A percentile compares a stretch with the other conserved stretches of the same genome.
Evolutionary conservation across 2,888 invertebrate genomes (phyloP).

Genomic region (Strigamia maritima): DNA sequence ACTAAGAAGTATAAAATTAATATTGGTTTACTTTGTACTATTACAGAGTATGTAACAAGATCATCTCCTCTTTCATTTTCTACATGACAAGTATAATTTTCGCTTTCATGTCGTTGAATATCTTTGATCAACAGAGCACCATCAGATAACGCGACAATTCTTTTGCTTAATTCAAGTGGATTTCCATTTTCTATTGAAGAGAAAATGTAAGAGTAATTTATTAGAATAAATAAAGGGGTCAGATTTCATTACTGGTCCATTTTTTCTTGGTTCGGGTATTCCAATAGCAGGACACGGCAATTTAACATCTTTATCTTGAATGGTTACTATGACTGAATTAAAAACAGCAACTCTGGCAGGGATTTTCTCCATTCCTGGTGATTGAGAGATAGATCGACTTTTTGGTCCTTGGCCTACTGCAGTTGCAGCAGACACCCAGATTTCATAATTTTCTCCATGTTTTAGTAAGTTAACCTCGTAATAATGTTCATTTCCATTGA

Average conservation of each 20-base stretch:
- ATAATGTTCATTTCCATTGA: neutral
- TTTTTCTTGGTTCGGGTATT: conserved; percentile 48
- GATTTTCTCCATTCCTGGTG: conserved; percentile 42
- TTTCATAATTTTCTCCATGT: neutral
- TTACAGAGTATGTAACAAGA: conserved; percentile 83
- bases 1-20: neutral
- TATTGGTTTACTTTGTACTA: conserved; percentile 67
- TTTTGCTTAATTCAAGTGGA: conserved; percentile 58
- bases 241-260: conserved; percentile 46
- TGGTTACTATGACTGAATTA: conserved; percentile 46
- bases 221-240: neutral
- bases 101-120: conserved; percentile 83
- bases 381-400: neutral
- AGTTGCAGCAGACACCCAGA: conserved; percentile 24
- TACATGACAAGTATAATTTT: conserved; percentile 89
- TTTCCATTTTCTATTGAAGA: conserved; percentile 19
- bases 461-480: neutral
- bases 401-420: neutral
- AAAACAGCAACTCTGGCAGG: conserved; percentile 52
- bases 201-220: neutral
- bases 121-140: conserved; percentile 85
- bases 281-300: conserved; percentile 51
- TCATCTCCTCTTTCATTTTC: conserved; percentile 90
- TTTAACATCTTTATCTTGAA: conserved; percentile 49
- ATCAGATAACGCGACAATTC: conserved; percentile 81